Percentiles rank a stretch among this genome's conserved stretches.
Evolutionary conservation across 2,113 vertebrate species (phyloP).

Genomic region (Hemibagrus wyckioides): DNA sequence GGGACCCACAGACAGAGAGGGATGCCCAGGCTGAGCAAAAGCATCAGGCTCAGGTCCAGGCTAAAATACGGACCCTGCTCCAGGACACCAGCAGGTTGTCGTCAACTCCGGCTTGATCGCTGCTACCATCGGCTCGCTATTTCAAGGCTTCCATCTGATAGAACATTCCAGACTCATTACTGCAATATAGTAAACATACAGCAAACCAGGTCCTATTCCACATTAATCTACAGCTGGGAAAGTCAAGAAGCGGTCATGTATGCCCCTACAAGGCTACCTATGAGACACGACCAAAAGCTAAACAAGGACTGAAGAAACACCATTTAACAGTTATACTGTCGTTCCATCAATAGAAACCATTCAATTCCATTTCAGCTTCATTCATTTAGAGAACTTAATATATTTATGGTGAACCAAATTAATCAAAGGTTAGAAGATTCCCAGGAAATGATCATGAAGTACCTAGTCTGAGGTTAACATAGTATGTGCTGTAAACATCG

Average conservation of each 20-base stretch:
- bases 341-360: neutral
- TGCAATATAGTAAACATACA: constrained; percentile 65
- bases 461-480: neutral
- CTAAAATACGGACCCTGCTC: constrained; percentile 9
- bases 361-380: neutral
- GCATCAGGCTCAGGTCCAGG: constrained; percentile 26
- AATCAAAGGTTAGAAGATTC: neutral
- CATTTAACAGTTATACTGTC: neutral
- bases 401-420: neutral
- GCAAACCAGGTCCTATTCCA: constrained; percentile 57
- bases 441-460: neutral
- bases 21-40: constrained; percentile 9
- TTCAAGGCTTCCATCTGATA: constrained; percentile 69
- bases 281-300: neutral
- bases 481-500: neutral
- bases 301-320: neutral
- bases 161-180: constrained; percentile 62
- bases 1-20: constrained; percentile 40
- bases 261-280: neutral
- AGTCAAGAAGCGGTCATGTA: constrained; percentile 35
- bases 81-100: constrained; percentile 36
- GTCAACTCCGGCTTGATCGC: constrained; percentile 59
- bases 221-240: constrained; percentile 2
- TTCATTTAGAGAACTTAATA: neutral
- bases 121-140: constrained; percentile 51